phyloP scores from a whole-genome alignment of 2,797 vertebrate species.

The Pyrocephalus nanus region DNA sequence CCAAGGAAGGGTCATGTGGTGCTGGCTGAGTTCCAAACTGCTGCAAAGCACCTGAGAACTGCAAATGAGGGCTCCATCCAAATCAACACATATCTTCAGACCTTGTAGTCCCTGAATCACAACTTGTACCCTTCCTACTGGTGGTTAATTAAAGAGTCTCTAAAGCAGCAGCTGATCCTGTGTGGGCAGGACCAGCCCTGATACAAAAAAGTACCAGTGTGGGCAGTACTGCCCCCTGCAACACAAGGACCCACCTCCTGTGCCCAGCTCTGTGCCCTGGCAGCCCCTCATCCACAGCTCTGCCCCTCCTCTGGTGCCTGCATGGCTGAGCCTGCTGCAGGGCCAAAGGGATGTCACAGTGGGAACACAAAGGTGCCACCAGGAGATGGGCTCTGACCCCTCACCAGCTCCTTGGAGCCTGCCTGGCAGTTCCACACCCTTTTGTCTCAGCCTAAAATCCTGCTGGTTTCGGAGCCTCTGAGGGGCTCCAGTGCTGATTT shows the following conservation, averaged over 20 bases:
- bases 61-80: not conserved
- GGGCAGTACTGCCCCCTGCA: accelerated
- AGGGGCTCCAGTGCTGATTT: not conserved
- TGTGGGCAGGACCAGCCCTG: not conserved
- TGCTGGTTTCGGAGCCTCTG: not conserved
- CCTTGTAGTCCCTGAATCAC: not conserved
- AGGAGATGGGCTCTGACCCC: not conserved
- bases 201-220: accelerated
- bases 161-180: not conserved
- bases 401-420: not conserved
- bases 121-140: not conserved
- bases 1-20: not conserved
- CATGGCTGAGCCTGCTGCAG: not conserved
- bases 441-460: not conserved
- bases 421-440: not conserved
- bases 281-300: not conserved
- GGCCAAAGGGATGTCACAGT: accelerated
- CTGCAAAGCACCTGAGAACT: not conserved
- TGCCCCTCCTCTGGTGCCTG: not conserved
- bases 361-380: accelerated
- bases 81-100: not conserved
- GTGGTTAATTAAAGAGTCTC: not conserved
- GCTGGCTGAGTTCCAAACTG: not conserved
- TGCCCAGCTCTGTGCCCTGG: not conserved
- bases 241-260: not conserved